Conservation (phyloP, 2,888 invertebrate genomes). For the Tribolium freemani region DNA sequence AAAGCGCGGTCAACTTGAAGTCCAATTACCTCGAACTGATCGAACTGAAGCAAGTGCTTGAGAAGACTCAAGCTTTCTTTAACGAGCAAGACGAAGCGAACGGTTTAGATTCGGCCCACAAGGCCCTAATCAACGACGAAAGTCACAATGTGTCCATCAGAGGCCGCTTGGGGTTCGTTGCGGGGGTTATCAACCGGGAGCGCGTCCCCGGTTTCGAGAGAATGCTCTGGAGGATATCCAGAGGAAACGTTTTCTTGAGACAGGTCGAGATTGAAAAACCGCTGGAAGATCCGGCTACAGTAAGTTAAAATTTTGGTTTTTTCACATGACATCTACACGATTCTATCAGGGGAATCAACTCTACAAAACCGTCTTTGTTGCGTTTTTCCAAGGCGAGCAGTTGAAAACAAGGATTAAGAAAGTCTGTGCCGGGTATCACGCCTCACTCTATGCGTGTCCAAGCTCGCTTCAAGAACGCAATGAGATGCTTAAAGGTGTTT, state of each 20-base stretch:
- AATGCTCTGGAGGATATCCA: slow-evolving; percentile 93
- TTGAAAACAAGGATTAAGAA: slow-evolving; percentile 92
- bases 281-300: slow-evolving; percentile 87
- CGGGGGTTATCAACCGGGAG: slow-evolving; percentile 93
- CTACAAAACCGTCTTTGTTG: slow-evolving; percentile 91
- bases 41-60: slow-evolving; percentile 91
- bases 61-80: slow-evolving; percentile 93
- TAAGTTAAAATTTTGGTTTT: slow-evolving; percentile 67
- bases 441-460: slow-evolving; percentile 93
- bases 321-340: background rate
- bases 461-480: slow-evolving; percentile 86
- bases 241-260: slow-evolving; percentile 91
- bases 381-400: slow-evolving; percentile 93
- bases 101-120: slow-evolving; percentile 74
- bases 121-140: slow-evolving; percentile 71
- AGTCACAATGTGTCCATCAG: slow-evolving; percentile 64
- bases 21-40: slow-evolving; percentile 92
- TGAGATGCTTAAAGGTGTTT: slow-evolving; percentile 92
- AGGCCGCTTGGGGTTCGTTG: slow-evolving; percentile 79
- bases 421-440: slow-evolving; percentile 94
- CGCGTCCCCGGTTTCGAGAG: slow-evolving; percentile 91
- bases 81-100: slow-evolving; percentile 82
- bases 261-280: slow-evolving; percentile 88
- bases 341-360: slow-evolving; percentile 83
- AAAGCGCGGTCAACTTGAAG: slow-evolving; percentile 92